A percentile compares a stretch with the other conserved stretches of the same genome.
These are phyloP conservation scores for Gasterosteus nipponicus DNA, from an alignment of 2,113 vertebrate species.

Conservation along the genomic window DNA sequence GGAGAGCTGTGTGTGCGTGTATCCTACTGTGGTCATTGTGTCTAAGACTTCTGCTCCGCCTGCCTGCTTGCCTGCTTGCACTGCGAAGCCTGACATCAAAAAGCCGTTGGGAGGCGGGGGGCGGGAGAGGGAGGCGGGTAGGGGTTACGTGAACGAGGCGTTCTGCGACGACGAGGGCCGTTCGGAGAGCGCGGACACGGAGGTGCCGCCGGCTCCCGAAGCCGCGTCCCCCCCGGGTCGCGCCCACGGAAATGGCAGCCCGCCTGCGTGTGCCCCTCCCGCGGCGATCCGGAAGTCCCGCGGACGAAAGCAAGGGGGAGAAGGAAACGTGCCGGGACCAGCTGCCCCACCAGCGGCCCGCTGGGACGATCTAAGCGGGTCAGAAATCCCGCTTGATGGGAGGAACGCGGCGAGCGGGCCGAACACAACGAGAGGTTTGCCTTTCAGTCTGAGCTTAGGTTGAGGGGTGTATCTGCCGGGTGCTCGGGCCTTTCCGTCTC, in stretches of 20 bases:
- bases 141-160: conserved; percentile 83
- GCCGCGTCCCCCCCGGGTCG: conserved; percentile 33
- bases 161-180: conserved; percentile 81
- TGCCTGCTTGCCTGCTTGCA: conserved; percentile 71
- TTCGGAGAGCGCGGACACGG: conserved; percentile 31
- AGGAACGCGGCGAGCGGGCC: conserved; percentile 69
- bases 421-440: conserved; percentile 85
- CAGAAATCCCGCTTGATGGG: conserved; percentile 55
- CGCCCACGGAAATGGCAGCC: conserved; percentile 45
- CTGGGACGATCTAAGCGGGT: conserved; percentile 69
- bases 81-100: conserved; percentile 56
- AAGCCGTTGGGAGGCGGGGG: conserved; percentile 14
- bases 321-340: conserved; percentile 50
- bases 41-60: conserved; percentile 76
- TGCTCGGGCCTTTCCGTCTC: conserved; percentile 69
- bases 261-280: conserved; percentile 49
- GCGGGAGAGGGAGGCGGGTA: neutral
- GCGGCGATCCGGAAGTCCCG: conserved; percentile 45
- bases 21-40: conserved; percentile 77
- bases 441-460: conserved; percentile 71
- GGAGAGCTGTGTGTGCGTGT: conserved; percentile 72
- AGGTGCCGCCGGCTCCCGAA: conserved; percentile 23
- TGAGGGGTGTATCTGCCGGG: conserved; percentile 76
- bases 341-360: conserved; percentile 54
- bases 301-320: conserved; percentile 48